These are phyloP conservation scores for Trypoxylus dichotomus DNA, from an alignment of 1,140 invertebrate genomes.

Conservation along the genomic window DNA sequence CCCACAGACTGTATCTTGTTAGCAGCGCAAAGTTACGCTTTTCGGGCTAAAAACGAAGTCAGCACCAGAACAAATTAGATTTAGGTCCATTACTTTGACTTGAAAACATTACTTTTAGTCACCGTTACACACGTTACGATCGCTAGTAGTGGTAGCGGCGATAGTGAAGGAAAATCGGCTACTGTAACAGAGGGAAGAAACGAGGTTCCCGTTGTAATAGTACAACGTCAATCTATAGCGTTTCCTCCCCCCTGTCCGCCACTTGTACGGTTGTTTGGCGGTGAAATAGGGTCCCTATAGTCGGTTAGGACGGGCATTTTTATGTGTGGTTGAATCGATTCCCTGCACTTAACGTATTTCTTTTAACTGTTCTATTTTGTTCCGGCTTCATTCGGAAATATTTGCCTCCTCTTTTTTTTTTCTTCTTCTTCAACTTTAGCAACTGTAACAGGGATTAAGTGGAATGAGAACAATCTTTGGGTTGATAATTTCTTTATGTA, in stretches of 20 bases:
- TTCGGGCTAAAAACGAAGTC: slow-evolving; percentile 15
- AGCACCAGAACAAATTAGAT: slow-evolving; percentile 18
- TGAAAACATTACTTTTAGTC: slow-evolving; percentile 6
- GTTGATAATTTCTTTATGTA: no score
- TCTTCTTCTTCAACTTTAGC: no score
- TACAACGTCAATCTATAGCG: not conserved
- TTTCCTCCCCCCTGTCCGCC: not conserved
- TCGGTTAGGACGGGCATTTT: not conserved
- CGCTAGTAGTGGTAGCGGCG: not conserved
- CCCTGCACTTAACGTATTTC: not conserved
- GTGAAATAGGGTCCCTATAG: not conserved
- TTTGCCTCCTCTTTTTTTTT: not conserved
- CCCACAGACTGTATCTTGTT: not conserved
- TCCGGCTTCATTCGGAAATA: not conserved
- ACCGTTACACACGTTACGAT: not conserved
- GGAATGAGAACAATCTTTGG: no score
- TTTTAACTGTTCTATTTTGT: not conserved
- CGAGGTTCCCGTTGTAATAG: not conserved
- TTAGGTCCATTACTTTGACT: slow-evolving; percentile 16
- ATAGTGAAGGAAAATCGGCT: no score
- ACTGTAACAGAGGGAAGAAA: not conserved
- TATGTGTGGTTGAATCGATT: not conserved
- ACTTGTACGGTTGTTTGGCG: not conserved
- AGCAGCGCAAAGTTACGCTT: not conserved
- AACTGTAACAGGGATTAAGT: no score